Evolutionary conservation across 2,888 invertebrate species (phyloP).

Genomic region (Tanytarsus gracilentus): DNA sequence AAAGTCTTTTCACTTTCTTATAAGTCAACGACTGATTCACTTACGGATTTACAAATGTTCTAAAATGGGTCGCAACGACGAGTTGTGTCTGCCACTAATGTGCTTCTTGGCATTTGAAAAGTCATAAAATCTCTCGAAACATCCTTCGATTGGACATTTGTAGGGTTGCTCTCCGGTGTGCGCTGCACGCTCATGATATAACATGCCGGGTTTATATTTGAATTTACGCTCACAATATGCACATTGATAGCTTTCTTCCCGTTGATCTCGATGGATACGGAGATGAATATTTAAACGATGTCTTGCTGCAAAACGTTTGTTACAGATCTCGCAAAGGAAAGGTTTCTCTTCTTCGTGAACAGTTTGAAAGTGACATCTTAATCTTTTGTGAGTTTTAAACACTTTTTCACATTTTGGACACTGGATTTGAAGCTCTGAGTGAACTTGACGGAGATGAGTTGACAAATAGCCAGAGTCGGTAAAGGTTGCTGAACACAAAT

Average conservation of each 20-base stretch:
- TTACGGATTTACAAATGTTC: background rate
- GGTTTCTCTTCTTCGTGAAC: background rate
- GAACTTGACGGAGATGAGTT: background rate
- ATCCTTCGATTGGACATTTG: background rate
- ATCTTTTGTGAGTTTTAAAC: background rate
- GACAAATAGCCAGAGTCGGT: background rate
- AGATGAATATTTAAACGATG: background rate
- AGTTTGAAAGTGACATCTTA: background rate
- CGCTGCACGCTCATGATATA: background rate
- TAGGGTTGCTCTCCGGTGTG: background rate
- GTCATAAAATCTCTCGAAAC: background rate
- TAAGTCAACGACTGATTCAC: no score
- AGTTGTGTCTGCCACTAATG: background rate
- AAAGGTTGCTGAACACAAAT: background rate
- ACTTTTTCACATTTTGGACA: background rate
- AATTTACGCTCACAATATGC: background rate
- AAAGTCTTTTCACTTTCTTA: no score
- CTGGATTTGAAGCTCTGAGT: background rate
- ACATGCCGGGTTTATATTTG: background rate
- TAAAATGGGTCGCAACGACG: background rate
- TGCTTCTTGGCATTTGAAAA: background rate
- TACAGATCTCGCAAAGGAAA: background rate
- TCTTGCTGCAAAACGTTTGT: background rate
- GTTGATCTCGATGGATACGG: background rate
- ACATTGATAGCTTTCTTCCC: background rate